Conservation (phyloP, 2,113 vertebrate genomes). For the Platycercus adscitus region DNA sequence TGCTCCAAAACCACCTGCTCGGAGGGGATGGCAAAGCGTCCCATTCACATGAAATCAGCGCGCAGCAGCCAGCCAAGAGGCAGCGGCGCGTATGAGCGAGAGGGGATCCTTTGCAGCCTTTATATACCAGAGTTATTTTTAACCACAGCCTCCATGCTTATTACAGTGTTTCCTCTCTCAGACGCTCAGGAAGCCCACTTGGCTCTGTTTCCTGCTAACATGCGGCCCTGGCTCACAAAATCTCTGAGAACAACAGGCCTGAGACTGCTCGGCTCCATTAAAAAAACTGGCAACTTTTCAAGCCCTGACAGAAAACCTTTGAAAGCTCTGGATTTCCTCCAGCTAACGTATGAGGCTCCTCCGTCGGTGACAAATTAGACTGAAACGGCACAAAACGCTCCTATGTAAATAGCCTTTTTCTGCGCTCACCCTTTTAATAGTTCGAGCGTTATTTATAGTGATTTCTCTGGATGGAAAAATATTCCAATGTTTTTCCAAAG, state of each 20-base stretch:
- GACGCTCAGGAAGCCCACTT: slow-evolving; percentile 92
- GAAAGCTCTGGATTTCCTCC: slow-evolving; percentile 75
- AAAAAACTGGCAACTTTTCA: slow-evolving; percentile 77
- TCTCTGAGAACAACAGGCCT: slow-evolving; percentile 90
- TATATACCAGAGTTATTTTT: slow-evolving; percentile 98
- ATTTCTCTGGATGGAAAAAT: slow-evolving; percentile 26
- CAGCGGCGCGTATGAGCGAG: slow-evolving; percentile 74
- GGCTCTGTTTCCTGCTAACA: slow-evolving; percentile 91
- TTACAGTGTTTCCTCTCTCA: slow-evolving; percentile 88
- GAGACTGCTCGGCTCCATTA: slow-evolving; percentile 73
- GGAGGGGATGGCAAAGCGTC: background rate
- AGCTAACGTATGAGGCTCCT: slow-evolving; percentile 77
- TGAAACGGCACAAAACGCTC: slow-evolving; percentile 21
- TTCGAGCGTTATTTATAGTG: slow-evolving; percentile 3
- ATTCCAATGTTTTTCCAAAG: slow-evolving; percentile 39
- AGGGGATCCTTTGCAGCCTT: slow-evolving; percentile 82
- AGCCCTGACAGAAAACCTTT: slow-evolving; percentile 74
- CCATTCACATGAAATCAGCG: background rate
- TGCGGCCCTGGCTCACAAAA: slow-evolving; percentile 82
- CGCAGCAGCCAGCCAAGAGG: slow-evolving; percentile 51
- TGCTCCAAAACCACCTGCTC: slow-evolving; percentile 64
- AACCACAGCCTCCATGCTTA: slow-evolving; percentile 89
- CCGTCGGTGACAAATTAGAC: slow-evolving; percentile 55
- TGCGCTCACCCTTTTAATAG: slow-evolving; percentile 1
- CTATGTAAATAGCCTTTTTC: slow-evolving; percentile 41